Evolutionary conservation across 1,140 invertebrate species (phyloP), one percentile per base, ranked within the genome.

Genomic region (Drosophila nasuta): DNA sequence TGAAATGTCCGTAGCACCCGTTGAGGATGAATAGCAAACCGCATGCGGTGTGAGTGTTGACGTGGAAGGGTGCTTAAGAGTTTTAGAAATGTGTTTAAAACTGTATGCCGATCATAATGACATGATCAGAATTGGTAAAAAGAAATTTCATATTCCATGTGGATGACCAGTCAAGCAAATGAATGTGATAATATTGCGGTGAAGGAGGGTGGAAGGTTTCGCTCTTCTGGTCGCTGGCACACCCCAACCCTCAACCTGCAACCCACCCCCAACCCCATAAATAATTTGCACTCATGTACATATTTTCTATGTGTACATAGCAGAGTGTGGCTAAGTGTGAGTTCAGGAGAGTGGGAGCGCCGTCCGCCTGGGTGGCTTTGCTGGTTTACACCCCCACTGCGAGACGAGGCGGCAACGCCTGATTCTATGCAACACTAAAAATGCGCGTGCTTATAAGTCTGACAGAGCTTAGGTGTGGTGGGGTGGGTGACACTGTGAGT

Each of bases 341-440:
- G 65, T 58, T 48, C 46, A 10, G 6, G 54, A 66, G 58, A 45
- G 41, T 56, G 58, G 57, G 80, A 49, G 73, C 35, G 35, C 10
- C 35, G 8, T 10, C 35, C 35, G 35, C 35, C 8, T 79, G 81
- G 68, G 57, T 62, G 11, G 54, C 35, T 38, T 79, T 59, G 76
- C 71, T 73, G 79, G 79, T 86, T 66, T 25, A 63, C 74, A 52
- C 64, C 64, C 45, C 64, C 54, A 51, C 25, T 45, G 28, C 20
- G 35, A 60, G 45, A 70, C 35, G 67, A 35, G 79, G 79, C 68
- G 68, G 51, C 75, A 77, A 60, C 76, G 77, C 83, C 83, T 81
- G 74, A 58, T 71, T 83, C 85, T 89, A 89, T 89, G 85, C 85
- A 89, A 90, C 85, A 89, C 85, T 89, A 83, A 89, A 89, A 89